Evolutionary conservation across 2,888 invertebrate genomes (phyloP), one percentile per base, ranked within the genome.

Genomic region (Xylocampa areola): DNA sequence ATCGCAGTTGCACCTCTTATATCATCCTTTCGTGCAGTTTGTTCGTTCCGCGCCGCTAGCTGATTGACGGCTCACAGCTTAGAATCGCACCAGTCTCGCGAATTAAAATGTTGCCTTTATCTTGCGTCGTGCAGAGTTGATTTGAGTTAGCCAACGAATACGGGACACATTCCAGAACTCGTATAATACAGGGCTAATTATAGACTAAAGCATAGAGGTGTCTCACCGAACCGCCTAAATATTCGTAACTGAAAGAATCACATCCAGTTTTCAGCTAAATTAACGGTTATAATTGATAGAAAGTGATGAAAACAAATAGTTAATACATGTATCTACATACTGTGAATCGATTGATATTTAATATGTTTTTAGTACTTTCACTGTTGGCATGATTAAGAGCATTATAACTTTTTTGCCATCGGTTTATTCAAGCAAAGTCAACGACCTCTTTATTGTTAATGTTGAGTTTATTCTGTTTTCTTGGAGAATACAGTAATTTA

Each of bases 141-240:
- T 54, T 71, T 40, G 58, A 71, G 65, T 65, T 62, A 54, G 52
- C 47, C 33, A 17, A 21, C 44, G 47, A 52, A 23, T 49, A 63
- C 53, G 66, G 66, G 77, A 77, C 74, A 78, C 68, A 67, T 67
- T 76, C 77, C 77, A 77, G 77, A 76, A 55, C 47, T 54, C 61
- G 44, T 70, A 71, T 71, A 65, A 61, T 63, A 59, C 54, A 47
- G 13, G 21, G 59, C 69, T 77, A 77, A 78, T 68, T 72, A 72
- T 76, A 78, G 78, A 73, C 17, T 41, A 55, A 7, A 41, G 51
- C 59, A 44, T 51, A 51, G 45, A 61, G 62, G 52, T 64, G 68
- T 70, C 64, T 76, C 57, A 40, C 37, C 11, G 59, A 33, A 59
- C 51, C 65, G 57, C 47, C 67, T 47, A 58, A 69, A 71, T 36